These are phyloP conservation scores for Condylura cristata DNA, from an alignment of 2,113 vertebrate genomes.

Conservation along the genomic window DNA sequence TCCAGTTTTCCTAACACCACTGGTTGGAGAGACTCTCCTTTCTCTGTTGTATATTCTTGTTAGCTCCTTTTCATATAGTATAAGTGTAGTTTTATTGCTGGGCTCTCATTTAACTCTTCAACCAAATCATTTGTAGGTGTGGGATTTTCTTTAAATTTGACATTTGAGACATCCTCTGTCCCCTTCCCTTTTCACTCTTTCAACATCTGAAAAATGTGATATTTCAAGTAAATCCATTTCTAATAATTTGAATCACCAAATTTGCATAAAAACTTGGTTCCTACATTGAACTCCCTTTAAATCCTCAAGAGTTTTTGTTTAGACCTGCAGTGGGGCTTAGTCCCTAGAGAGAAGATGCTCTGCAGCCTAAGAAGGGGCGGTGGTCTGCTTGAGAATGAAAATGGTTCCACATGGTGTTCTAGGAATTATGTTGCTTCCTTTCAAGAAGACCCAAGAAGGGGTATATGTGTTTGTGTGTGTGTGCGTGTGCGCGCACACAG, in stretches of 20 bases:
- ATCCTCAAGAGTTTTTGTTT: background rate
- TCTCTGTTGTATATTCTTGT: no score
- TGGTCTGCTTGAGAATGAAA: background rate
- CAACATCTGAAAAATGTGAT: background rate
- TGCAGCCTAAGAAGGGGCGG: background rate
- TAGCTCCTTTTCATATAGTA: no score
- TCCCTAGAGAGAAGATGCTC: background rate
- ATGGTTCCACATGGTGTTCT: background rate
- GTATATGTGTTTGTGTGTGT: background rate
- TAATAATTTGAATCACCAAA: background rate
- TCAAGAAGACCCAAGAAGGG: background rate
- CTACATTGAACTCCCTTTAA: background rate
- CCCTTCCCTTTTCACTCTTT: background rate
- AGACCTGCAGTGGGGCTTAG: background rate
- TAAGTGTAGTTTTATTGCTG: background rate
- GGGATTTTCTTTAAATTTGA: background rate
- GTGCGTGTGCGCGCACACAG: no score
- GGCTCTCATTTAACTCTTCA: background rate
- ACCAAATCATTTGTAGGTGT: background rate
- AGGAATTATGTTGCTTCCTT: background rate
- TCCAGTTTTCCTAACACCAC: no score
- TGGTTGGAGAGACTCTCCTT: no score
- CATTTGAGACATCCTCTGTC: background rate
- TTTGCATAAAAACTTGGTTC: slow-evolving; percentile 38
- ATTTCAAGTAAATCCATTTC: background rate